These are phyloP conservation scores for Aromia moschata DNA, from an alignment of 2,888 invertebrate species.

Conservation along the genomic window DNA sequence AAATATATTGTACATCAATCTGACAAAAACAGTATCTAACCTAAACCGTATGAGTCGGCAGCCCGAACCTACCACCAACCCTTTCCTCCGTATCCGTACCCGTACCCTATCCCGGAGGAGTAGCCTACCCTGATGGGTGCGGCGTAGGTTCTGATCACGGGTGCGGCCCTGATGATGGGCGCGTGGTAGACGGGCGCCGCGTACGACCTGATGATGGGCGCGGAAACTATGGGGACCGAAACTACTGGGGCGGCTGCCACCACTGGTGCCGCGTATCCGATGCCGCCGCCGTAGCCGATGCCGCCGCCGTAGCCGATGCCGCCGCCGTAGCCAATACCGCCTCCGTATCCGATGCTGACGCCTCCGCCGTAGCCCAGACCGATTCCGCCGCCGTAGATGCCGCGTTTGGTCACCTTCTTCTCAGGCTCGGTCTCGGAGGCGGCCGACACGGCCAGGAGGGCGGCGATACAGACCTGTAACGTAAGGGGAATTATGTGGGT, in stretches of 20 bases:
- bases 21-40: slow-evolving; percentile 10
- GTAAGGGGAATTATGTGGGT: background rate
- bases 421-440: slow-evolving; percentile 4
- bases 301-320: slow-evolving; percentile 1
- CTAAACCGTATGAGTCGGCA: too few species aligned
- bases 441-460: slow-evolving; percentile 6
- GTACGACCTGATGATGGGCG: slow-evolving; percentile 4
- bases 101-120: background rate
- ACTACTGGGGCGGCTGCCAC: background rate
- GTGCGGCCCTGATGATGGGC: background rate
- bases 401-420: slow-evolving; percentile 14
- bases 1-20: slow-evolving; percentile 11
- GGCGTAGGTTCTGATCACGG: background rate
- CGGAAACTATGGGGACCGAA: background rate
- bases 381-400: slow-evolving; percentile 12
- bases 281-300: background rate
- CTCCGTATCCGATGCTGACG: slow-evolving; percentile 15
- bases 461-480: slow-evolving; percentile 6
- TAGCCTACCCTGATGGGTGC: background rate
- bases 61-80: slow-evolving; percentile 10
- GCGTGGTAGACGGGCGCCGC: slow-evolving; percentile 8
- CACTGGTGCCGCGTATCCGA: background rate
- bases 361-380: slow-evolving; percentile 15
- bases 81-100: background rate
- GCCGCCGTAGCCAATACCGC: slow-evolving; percentile 4